A percentile compares a stretch with the other conserved stretches of the same genome.
phyloP scores from a whole-genome alignment of 2,888 invertebrate species.

The Cosmia pyralina region DNA sequence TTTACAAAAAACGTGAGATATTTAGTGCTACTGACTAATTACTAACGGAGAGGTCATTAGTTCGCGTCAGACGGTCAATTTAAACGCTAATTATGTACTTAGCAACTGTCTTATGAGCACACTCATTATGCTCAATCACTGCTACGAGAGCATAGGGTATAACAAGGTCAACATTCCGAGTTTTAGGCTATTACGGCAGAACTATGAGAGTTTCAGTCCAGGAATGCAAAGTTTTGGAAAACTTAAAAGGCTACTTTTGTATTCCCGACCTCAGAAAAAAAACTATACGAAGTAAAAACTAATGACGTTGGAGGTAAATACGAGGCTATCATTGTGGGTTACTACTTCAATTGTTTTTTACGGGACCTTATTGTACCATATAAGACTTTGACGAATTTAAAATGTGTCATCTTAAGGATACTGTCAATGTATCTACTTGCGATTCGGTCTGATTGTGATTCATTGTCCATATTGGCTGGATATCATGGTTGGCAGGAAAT shows the following conservation, averaged over 20 bases:
- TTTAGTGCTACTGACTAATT: slow-evolving; percentile 34
- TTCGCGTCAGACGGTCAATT: slow-evolving; percentile 44
- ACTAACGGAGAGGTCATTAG: slow-evolving; percentile 41
- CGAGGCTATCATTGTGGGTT: slow-evolving; percentile 4
- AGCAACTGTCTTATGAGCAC: slow-evolving; percentile 34
- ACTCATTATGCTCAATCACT: slow-evolving; percentile 17
- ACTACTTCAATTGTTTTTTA: slow-evolving; percentile 18
- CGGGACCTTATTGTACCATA: slow-evolving; percentile 11
- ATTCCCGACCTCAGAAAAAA: not conserved
- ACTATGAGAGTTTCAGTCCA: not conserved
- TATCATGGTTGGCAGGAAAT: not conserved
- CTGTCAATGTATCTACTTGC: not conserved
- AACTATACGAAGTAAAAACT: not conserved
- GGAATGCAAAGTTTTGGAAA: not conserved
- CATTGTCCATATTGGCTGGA: slow-evolving; percentile 5
- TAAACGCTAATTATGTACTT: slow-evolving; percentile 47
- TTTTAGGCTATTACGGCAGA: not conserved
- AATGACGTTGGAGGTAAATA: slow-evolving; percentile 8
- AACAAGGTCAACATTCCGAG: slow-evolving; percentile 13
- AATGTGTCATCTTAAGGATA: slow-evolving; percentile 41
- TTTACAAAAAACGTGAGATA: slow-evolving; percentile 16
- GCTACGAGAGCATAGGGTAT: slow-evolving; percentile 5
- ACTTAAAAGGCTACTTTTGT: too few relatives aligned
- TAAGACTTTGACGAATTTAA: slow-evolving; percentile 4
- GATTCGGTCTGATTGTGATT: slow-evolving; percentile 12